Evolutionary conservation across 2,888 invertebrate genomes (phyloP).

Genomic region (Ophion obscuratus): DNA sequence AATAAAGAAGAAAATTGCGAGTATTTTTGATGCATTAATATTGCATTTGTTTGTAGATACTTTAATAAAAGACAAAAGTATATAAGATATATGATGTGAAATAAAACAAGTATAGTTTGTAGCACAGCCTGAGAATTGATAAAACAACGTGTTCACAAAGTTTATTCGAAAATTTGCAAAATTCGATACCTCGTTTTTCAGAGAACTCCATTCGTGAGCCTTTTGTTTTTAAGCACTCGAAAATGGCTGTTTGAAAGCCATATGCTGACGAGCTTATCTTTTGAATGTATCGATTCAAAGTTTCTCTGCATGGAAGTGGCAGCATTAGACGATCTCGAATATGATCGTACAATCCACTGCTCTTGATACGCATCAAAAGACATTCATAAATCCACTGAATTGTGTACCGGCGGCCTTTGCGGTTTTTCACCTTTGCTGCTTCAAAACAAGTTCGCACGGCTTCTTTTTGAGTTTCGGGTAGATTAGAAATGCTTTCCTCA

Average conservation of each 20-base stretch:
- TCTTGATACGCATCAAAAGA: constrained; percentile 15
- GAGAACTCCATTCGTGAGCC: constrained; percentile 1
- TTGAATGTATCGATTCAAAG: background rate
- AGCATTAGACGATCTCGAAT: constrained; percentile 6
- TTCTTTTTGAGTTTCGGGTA: background rate
- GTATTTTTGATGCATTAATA: too few relatives aligned
- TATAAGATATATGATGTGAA: too few relatives aligned
- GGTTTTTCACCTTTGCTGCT: constrained; percentile 4
- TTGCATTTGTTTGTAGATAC: too few relatives aligned
- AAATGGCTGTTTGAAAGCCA: constrained; percentile 9
- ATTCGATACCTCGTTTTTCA: constrained; percentile 21
- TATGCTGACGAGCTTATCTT: constrained; percentile 14
- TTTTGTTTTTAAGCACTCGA: background rate
- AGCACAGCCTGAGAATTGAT: background rate
- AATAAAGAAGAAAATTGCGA: too few relatives aligned
- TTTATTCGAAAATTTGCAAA: background rate
- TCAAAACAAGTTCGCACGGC: constrained; percentile 18
- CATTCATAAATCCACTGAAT: constrained; percentile 17
- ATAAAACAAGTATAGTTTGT: background rate
- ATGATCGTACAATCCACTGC: constrained; percentile 13
- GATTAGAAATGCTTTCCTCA: background rate
- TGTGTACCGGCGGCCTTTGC: background rate
- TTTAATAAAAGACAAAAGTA: too few relatives aligned
- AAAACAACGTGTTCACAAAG: too few relatives aligned
- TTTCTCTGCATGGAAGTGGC: constrained; percentile 11